These are phyloP conservation scores for Drosophila grimshawi DNA, from an alignment of 1,140 invertebrate species.

Conservation along the genomic window DNA sequence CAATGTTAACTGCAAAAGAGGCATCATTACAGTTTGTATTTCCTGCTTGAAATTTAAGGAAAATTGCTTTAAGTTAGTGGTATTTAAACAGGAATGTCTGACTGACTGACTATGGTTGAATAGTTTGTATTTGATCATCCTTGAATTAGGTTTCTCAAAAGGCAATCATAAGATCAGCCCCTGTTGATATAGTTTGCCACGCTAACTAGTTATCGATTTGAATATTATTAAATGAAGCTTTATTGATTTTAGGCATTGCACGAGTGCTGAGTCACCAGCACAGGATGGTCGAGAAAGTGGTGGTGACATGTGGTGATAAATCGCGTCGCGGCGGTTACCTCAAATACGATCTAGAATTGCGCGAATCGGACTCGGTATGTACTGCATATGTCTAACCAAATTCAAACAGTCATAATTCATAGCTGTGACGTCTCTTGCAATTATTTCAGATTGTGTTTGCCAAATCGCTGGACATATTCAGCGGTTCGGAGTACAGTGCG, in stretches of 20 bases:
- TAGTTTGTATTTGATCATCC: no score
- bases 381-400: background rate
- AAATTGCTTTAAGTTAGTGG: conserved; percentile 11
- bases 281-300: conserved; percentile 76
- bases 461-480: conserved; percentile 79
- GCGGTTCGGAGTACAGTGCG: conserved; percentile 71
- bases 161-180: no score
- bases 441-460: conserved; percentile 71
- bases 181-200: no score
- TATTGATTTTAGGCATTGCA: conserved; percentile 63
- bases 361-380: conserved; percentile 78
- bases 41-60: conserved; percentile 3
- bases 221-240: conserved; percentile 3
- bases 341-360: conserved; percentile 82
- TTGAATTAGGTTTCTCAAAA: no score
- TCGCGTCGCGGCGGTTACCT: conserved; percentile 58
- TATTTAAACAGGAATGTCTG: no score
- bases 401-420: conserved; percentile 33
- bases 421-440: conserved; percentile 16
- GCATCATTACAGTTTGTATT: background rate
- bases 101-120: no score
- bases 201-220: conserved; percentile 22
- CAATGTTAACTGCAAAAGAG: background rate
- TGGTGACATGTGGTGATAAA: conserved; percentile 71
- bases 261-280: conserved; percentile 62